Conservation (phyloP, 2,888 invertebrate genomes). For the Tineola bisselliella region DNA sequence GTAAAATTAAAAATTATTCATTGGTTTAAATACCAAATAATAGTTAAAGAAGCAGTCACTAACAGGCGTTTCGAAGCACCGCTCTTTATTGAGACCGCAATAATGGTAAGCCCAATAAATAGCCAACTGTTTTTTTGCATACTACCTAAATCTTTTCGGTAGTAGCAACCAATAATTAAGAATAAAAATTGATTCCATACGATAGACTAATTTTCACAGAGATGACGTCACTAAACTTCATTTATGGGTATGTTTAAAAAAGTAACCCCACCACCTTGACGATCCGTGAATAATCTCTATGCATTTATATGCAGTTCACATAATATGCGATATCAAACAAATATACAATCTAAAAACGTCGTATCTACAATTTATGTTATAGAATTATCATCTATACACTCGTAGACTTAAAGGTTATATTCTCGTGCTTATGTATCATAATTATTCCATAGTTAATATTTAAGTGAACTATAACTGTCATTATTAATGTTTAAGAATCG, state of each 20-base stretch:
- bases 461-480: slow-evolving; percentile 12
- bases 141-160: too few species aligned
- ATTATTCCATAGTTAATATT: slow-evolving; percentile 7
- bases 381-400: not conserved
- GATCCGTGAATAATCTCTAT: slow-evolving; percentile 3
- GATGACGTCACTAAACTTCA: too few species aligned
- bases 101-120: not conserved
- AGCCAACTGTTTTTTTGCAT: too few species aligned
- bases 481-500: slow-evolving; percentile 4
- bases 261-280: not conserved
- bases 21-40: not conserved
- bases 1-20: not conserved
- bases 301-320: slow-evolving; percentile 17
- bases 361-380: not conserved
- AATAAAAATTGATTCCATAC: too few species aligned
- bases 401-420: not conserved
- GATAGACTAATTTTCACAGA: too few species aligned
- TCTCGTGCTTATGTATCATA: not conserved
- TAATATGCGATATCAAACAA: slow-evolving; percentile 13
- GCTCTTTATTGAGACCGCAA: not conserved
- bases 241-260: too few species aligned
- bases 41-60: not conserved
- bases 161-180: too few species aligned
- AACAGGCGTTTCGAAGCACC: not conserved
- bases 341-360: not conserved